Evolutionary conservation across 1,140 invertebrate genomes (phyloP).

Genomic region (Caenorhabditis remanei): DNA sequence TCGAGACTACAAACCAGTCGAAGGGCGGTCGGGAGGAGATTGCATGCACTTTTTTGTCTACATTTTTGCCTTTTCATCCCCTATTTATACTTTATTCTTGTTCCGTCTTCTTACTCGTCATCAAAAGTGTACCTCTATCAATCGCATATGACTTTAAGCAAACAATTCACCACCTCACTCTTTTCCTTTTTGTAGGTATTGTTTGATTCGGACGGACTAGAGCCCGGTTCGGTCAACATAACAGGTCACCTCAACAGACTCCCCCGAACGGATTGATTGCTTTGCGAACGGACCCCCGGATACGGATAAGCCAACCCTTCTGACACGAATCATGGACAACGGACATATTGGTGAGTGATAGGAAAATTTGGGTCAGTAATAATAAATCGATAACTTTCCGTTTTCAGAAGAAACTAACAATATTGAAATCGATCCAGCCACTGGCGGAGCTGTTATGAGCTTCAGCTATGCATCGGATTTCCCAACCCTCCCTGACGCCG

Average conservation of each 20-base stretch:
- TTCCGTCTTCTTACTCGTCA: neutral
- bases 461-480: conserved; percentile 44
- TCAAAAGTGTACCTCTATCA: neutral
- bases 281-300: conserved; percentile 54
- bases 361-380: neutral
- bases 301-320: conserved; percentile 59
- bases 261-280: conserved; percentile 42
- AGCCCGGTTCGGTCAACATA: conserved; percentile 48
- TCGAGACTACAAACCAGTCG: no score
- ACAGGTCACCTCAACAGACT: conserved; percentile 45
- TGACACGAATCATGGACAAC: conserved; percentile 62
- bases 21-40: no score
- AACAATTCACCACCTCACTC: neutral
- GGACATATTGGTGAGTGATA: conserved; percentile 47
- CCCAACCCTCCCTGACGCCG: conserved; percentile 28
- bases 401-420: conserved; percentile 31
- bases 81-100: neutral
- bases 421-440: conserved; percentile 43
- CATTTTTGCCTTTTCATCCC: no score
- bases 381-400: neutral
- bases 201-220: conserved; percentile 43
- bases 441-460: neutral
- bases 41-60: no score
- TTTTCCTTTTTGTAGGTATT: conserved; percentile 42
- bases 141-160: conserved; percentile 22